Base-by-base conservation (phyloP, 1,140 invertebrate species). In the Centruroides vittatus region DNA sequence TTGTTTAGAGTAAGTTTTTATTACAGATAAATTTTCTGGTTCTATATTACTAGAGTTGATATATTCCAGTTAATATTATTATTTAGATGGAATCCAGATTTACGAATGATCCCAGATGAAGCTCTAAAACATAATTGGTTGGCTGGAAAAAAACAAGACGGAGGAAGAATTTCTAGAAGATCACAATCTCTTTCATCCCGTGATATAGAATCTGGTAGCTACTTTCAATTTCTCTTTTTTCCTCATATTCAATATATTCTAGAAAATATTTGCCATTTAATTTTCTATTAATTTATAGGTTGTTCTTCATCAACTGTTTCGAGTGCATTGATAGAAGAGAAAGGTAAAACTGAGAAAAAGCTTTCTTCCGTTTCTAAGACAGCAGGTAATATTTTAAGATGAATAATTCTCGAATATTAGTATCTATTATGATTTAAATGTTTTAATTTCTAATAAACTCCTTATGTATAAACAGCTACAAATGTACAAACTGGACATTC, bases 21-120 rank as follows among this genome's bases (percentile, higher is more conserved):
- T 23, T 23, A 23, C 23, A 23, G 23, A 23, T 23, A 23, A 56
- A 8, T 34, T 54, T 60, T 35, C 47, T 12, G 35, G 11, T 23
- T 1, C 3, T 49, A 10, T 49, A 49, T 49, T n/a, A 49, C 9
- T 10, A 10, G n/a, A 49, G 48, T 3, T 10, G n/a, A 49, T 49
- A n/a, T 49, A n/a, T 49, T 49, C 3, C n/a, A 10, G 48, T 10
- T 49, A n/a, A 49, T 49, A n/a, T 9, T n/a, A n/a, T 9, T n/a
- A n/a, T n/a, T 49, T n/a, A 88, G 86, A 72, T 98, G 94, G 94
- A 93, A 97, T 76, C 87, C 93, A 11, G 85, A 89, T 67, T 84
- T 86, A 64, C 80, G 95, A 58, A 86, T 98, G 83, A 95, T 88
- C 13, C 92, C 94, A 3, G 85, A 88, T 56, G 93, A 98, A 69